Base-by-base conservation (phyloP, 2,113 vertebrate species). In the Phalacrocorax aristotelis region DNA sequence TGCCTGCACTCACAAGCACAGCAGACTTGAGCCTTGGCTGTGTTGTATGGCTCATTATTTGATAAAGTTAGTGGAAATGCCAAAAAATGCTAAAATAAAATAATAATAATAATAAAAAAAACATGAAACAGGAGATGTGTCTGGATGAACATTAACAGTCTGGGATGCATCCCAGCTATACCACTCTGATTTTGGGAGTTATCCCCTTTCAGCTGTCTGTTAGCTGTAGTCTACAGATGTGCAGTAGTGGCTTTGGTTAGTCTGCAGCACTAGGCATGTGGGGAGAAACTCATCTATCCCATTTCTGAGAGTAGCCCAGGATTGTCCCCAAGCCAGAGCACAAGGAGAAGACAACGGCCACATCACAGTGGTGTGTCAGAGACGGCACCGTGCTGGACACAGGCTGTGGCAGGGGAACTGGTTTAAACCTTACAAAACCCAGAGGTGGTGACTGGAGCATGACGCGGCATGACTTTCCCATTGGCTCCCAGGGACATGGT, bases 381-480 rank as follows among this genome's bases (percentile, higher is more conserved):
- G 64, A 46, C 9, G 1, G 9, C 61, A 34, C 16, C 3, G 15
- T 9, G 5, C 81, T 17, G 34, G 62, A 7, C 0, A 0, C 44
- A 29, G 82, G 64, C 62, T 61, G 27, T 57, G 46, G 26, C 1
- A 0, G 34, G 10, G 25, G 9, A 93, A 49, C 70, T 55, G 29
- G 55, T 89, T 93, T 84, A 75, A 87, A 87, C 61, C 13, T 70
- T 65, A 55, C 38, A 36, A 91, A 85, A 58, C n/a, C 7, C 1
- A 0, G 55, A 66, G 42, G 18, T 74, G 40, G 19, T 74, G 87
- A 25, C 65, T 46, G 44, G 75, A 36, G 23, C 60, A 40, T 42
- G 76, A 58, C 1, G 3, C 72, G 66, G 60, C 36, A 66, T 0
- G 0, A 83, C 25, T 27, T 89, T 61, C 49, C 49, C 20, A 8